Base-by-base conservation (phyloP, 2,888 invertebrate species). In the Hypsopygia costalis region DNA sequence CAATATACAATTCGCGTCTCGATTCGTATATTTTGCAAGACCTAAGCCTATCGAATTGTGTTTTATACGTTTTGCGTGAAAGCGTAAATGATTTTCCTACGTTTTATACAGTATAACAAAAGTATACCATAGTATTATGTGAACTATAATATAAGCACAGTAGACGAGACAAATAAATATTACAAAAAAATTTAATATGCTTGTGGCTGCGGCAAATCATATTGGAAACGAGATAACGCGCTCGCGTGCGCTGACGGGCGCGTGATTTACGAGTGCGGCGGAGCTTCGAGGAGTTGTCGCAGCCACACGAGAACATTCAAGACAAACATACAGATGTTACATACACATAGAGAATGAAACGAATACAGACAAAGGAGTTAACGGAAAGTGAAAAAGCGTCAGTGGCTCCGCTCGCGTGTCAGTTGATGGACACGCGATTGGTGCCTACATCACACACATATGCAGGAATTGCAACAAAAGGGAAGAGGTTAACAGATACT, bases 291-390 rank as follows among this genome's bases (percentile, higher is more conserved):
- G 55, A 20, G 59, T 82, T 81, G 86, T 70, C 83, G 80, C 87
- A 81, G 71, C 81, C 86, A 81, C 81, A 78, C 69, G 71, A 71
- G 68, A 81, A 87, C 86, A 85, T 82, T 78, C 78, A 87, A 81
- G 86, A 86, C 86, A 85, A 85, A 91, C 82, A 87, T 89, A 90
- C 88, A 88, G 79, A 82, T 86, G 85, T 89, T 86, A 90, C 90
- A 90, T 88, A 89, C 88, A 89, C 90, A 89, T 89, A 89, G 87
- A 89, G 81, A 90, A 86, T 85, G 82, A 86, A 87, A 89, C 89
- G 81, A 81, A 87, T 86, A 87, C 85, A 83, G 79, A 87, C 86
- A 89, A 74, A 87, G 88, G 88, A 86, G 75, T 77, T 61, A 88
- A 89, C 80, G 62, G 81, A 82, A 86, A 85, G 69, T 76, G 75